phyloP scores from a whole-genome alignment of 2,113 vertebrate genomes.

The Aptenodytes forsteri region DNA sequence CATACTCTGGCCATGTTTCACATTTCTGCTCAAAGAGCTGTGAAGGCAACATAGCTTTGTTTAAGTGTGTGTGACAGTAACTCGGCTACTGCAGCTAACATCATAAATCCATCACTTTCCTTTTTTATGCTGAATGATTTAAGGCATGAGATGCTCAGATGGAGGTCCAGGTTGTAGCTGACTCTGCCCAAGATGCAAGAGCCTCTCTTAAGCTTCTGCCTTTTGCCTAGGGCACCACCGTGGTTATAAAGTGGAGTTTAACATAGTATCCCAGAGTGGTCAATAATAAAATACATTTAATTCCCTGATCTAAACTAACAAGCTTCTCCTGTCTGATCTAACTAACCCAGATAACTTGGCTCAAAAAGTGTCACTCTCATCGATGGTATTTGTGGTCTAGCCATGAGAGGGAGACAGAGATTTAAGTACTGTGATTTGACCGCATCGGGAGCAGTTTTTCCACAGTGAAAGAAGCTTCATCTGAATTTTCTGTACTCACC shows the following conservation, averaged over 20 bases:
- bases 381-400: background rate
- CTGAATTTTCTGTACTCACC: background rate
- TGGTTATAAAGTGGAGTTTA: background rate
- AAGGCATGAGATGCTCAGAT: background rate
- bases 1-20: background rate
- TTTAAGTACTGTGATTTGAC: background rate
- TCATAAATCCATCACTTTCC: background rate
- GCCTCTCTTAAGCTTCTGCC: background rate
- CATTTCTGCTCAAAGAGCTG: background rate
- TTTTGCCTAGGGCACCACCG: background rate
- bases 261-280: background rate
- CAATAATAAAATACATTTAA: background rate
- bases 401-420: conserved; percentile 43
- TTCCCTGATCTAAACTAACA: background rate
- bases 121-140: background rate
- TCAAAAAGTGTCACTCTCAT: background rate
- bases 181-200: background rate
- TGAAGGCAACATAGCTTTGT: conserved; percentile 24
- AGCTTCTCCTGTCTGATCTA: background rate
- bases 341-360: background rate
- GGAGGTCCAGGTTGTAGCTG: background rate
- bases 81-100: background rate
- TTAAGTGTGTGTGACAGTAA: background rate
- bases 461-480: background rate
- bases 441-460: background rate